Percentiles rank a stretch among this genome's conserved stretches.
These are phyloP conservation scores for Atrichornis clamosus DNA, from an alignment of 2,113 vertebrate genomes.

Conservation along the genomic window DNA sequence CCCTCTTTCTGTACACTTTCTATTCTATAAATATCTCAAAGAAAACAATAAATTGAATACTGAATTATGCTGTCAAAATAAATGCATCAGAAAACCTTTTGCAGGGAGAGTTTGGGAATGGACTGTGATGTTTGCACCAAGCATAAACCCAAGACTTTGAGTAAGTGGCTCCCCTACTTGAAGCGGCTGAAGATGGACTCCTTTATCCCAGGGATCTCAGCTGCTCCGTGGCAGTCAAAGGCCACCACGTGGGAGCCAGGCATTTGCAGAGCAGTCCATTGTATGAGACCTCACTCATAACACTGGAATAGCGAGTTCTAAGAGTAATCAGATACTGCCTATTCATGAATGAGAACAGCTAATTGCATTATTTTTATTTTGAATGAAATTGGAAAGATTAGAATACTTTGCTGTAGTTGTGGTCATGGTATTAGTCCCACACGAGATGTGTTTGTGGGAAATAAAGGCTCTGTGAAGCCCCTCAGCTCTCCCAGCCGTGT, in stretches of 20 bases:
- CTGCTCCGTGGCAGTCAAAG: neutral
- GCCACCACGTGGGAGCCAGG: accelerated
- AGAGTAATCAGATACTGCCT: neutral
- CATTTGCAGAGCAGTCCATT: neutral
- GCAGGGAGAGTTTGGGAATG: neutral
- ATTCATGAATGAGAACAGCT: neutral
- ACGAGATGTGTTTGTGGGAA: neutral
- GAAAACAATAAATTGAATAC: neutral
- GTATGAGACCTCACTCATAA: neutral
- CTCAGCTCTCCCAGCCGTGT: neutral
- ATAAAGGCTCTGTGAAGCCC: constrained; percentile 17
- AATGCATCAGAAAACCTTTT: neutral
- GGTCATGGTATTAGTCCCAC: neutral
- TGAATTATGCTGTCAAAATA: neutral
- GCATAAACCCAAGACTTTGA: neutral
- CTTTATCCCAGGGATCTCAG: neutral
- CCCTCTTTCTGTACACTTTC: neutral
- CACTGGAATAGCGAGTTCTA: neutral
- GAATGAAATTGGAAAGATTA: neutral
- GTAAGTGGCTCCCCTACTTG: neutral
- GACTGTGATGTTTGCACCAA: neutral
- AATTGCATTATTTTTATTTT: neutral
- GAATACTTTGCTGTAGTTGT: neutral
- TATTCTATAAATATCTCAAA: neutral
- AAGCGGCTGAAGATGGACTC: neutral